These are phyloP conservation scores for Amphibalanus amphitrite DNA, from an alignment of 1,140 invertebrate species.

Conservation along the genomic window DNA sequence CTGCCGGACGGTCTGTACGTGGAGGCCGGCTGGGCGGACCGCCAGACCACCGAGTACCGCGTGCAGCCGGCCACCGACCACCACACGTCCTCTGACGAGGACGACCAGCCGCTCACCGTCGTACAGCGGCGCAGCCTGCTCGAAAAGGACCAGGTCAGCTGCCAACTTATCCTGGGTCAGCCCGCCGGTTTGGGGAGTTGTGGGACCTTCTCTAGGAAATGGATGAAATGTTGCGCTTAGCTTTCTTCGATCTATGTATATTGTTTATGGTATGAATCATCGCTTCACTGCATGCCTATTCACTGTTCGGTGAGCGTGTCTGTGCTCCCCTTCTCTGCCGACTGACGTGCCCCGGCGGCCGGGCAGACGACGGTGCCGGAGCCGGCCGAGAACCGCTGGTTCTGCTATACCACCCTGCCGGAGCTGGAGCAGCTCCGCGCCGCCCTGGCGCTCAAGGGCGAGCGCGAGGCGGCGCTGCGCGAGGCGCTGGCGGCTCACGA, in stretches of 20 bases:
- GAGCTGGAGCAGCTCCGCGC: slow-evolving; percentile 24
- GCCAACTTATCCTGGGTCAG: too few species aligned
- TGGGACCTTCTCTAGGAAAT: too few species aligned
- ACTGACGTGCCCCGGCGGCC: background rate
- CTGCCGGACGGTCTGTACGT: slow-evolving; percentile 28
- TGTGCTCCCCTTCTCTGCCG: too few species aligned
- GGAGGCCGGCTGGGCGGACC: slow-evolving; percentile 25
- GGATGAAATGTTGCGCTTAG: too few species aligned
- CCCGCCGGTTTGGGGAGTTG: too few species aligned
- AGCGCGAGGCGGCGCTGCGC: slow-evolving; percentile 24
- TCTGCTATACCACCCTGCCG: slow-evolving; percentile 23
- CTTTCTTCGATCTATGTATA: too few species aligned
- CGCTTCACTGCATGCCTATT: too few species aligned
- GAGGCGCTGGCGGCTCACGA: slow-evolving; percentile 23
- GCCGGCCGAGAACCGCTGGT: slow-evolving; percentile 19
- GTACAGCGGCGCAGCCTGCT: background rate
- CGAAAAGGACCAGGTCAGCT: too few species aligned
- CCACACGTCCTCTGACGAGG: background rate
- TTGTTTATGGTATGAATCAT: too few species aligned
- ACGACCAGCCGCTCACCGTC: background rate
- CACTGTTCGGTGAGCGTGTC: too few species aligned
- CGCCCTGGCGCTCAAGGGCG: slow-evolving; percentile 23
- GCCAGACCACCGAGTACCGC: slow-evolving; percentile 10
- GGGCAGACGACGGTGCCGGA: background rate
- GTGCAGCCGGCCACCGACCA: background rate